Base-by-base conservation (phyloP, 2,888 invertebrate species). In the Brenthis hecate region DNA sequence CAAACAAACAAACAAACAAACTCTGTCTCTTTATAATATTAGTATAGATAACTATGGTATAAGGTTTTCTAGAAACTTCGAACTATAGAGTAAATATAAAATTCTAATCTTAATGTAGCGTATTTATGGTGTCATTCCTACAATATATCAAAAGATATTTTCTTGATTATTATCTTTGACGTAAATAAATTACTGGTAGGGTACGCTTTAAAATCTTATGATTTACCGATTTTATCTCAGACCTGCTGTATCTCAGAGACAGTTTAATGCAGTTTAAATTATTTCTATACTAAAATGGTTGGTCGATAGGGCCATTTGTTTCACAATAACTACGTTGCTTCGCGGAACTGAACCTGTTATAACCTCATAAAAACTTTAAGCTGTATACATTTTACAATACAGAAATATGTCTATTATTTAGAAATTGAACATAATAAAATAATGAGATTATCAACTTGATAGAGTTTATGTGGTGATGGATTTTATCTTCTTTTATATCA, bases 301-400 rank as follows among this genome's bases (percentile, higher is more conserved):
- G 70, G 70, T 73, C 71, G 74, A 74, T 73, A 75, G 73, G 72
- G 72, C 74, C 64, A 78, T 75, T 76, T 75, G 75, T 75, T 77
- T 72, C 74, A 75, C 73, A 74, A 64, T 66, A 74, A 77, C 75
- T 75, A 75, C 75, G 68, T 74, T 74, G 67, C 69, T 73, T 78
- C 68, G 73, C 74, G 64, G 72, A 77, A 76, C 74, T 69, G 71
- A 75, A 70, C 72, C 74, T 73, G 75, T 74, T 76, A 76, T 72
- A 75, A 75, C 73, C 48, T 28, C 36, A 11, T 43, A 43, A 43
- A 43, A 43, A 43, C 8, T 43, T 43, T 43, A 43, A 43, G 2
- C 2, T 43, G 11, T 43, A 43, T 43, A 43, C 36, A 43, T 43
- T 43, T 43, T 43, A 43, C 36, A 43, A 43, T 11, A 11, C 11